phyloP scores from a whole-genome alignment of 2,113 vertebrate species.

The Elanoides forficatus region DNA sequence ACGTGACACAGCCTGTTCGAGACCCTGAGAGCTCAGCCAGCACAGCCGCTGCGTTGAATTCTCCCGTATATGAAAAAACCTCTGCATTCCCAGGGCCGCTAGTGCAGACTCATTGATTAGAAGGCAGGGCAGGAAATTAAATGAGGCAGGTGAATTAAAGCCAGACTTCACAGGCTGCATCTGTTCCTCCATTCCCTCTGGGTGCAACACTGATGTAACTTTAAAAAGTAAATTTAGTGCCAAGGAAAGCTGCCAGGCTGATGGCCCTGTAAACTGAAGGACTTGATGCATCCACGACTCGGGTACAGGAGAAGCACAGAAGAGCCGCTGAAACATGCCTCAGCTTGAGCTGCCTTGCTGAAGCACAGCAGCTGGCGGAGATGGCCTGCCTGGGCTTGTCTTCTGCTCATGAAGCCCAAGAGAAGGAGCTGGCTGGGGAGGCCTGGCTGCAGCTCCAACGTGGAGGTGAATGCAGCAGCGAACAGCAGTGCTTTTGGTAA shows the following conservation, averaged over 20 bases:
- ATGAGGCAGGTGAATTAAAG: constrained; percentile 42
- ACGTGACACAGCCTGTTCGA: rapidly evolving
- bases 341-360: background rate
- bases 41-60: background rate
- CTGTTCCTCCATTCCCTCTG: constrained; percentile 29
- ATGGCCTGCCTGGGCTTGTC: background rate
- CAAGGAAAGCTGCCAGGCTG: background rate
- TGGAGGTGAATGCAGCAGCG: background rate
- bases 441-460: background rate
- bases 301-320: background rate
- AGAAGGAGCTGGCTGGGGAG: background rate
- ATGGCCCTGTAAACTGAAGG: background rate
- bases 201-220: background rate
- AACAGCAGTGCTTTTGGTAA: background rate
- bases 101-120: background rate
- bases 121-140: constrained; percentile 43
- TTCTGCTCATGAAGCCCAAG: background rate
- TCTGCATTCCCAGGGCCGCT: background rate
- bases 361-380: background rate
- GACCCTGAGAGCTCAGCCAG: background rate
- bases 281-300: background rate
- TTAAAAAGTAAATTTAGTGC: background rate
- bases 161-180: constrained; percentile 28
- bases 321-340: background rate
- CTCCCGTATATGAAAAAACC: background rate